These are phyloP conservation scores for Pantherophis vulpinus DNA, from an alignment of 2,797 vertebrate species.

Conservation along the genomic window DNA sequence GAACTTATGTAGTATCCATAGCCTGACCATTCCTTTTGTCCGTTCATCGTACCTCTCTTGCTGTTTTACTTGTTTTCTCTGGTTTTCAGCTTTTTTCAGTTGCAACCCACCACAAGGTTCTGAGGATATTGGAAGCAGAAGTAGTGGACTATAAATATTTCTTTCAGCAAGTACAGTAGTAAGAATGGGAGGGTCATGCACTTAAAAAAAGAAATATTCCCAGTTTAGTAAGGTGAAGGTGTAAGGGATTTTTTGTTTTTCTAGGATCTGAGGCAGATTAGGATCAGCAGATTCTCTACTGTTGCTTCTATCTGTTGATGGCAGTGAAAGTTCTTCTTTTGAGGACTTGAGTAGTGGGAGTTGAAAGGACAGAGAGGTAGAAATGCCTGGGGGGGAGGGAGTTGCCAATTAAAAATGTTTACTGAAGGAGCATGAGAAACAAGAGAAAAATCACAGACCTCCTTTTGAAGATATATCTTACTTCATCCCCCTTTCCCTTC, in stretches of 20 bases:
- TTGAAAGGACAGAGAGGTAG: not conserved
- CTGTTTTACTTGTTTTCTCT: not conserved
- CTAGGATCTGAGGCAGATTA: not conserved
- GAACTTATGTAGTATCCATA: not conserved
- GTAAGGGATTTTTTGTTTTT: not conserved
- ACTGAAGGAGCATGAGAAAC: not conserved
- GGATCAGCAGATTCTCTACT: not conserved
- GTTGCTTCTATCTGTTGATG: not conserved
- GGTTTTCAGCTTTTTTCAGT: not conserved
- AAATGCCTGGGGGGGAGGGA: not conserved
- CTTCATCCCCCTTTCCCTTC: not conserved
- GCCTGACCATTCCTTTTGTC: not conserved
- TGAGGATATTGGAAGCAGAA: not conserved
- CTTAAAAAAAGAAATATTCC: not conserved
- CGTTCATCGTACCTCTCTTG: not conserved
- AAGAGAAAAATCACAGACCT: not conserved
- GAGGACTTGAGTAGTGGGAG: not conserved
- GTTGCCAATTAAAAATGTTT: not conserved
- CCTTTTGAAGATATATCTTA: not conserved
- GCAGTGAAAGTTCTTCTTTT: not conserved
- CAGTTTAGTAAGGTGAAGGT: not conserved
- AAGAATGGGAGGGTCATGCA: not conserved
- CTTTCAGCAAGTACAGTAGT: not conserved
- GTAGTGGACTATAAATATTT: not conserved
- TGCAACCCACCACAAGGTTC: not conserved